Evolutionary conservation across 2,888 invertebrate species (phyloP).

Genomic region (Dryobotodes eremita): DNA sequence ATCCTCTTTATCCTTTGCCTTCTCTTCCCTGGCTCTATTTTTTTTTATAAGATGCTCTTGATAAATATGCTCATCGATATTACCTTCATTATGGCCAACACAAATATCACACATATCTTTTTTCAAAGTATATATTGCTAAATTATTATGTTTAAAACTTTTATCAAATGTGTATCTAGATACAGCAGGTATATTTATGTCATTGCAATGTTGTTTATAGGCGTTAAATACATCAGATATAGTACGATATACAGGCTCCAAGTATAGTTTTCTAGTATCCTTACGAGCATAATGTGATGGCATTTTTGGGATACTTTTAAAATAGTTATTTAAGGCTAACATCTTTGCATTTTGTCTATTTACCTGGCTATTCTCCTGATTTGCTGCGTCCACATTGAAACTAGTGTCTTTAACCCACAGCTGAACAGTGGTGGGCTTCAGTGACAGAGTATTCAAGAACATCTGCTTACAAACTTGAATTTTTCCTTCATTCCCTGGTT

Average conservation of each 20-base stretch:
- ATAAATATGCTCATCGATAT: neutral
- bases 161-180: too few species aligned
- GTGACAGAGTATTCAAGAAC: neutral
- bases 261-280: slow-evolving; percentile 11
- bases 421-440: slow-evolving; percentile 4
- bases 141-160: neutral
- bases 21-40: slow-evolving; percentile 3
- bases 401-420: neutral
- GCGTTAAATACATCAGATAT: slow-evolving; percentile 15
- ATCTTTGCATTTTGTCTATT: neutral
- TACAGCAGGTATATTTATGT: neutral
- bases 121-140: neutral
- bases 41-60: slow-evolving; percentile 7
- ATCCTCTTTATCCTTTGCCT: neutral
- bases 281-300: slow-evolving; percentile 10
- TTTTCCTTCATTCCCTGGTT: neutral
- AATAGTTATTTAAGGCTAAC: neutral
- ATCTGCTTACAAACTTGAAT: neutral
- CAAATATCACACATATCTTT: slow-evolving; percentile 6
- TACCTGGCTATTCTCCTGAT: slow-evolving; percentile 1
- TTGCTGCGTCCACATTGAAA: neutral
- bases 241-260: slow-evolving; percentile 7
- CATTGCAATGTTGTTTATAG: slow-evolving; percentile 2
- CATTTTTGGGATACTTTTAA: slow-evolving; percentile 3
- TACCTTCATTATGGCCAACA: neutral